Base-by-base conservation (phyloP, 2,888 invertebrate species). In the Catonia carolina region DNA sequence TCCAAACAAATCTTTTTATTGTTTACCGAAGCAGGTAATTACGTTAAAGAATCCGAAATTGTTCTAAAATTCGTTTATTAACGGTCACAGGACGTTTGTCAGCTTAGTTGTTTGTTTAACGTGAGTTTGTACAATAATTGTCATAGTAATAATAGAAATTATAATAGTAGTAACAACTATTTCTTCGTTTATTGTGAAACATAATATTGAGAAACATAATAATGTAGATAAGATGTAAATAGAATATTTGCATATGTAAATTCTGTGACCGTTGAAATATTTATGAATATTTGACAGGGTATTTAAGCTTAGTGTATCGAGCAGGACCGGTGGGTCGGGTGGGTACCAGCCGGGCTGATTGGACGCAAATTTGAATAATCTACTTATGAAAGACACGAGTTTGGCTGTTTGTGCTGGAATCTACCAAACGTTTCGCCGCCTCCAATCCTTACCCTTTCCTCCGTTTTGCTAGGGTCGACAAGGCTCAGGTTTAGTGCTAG, bases 231-330 rank as follows among this genome's bases (percentile, higher is more conserved):
- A 45, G 45, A 45, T 45, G 45, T 45, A 45, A 45, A 45, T 45
- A 22, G 45, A 45, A 45, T 45, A 45, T 45, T 45, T 45, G 45
- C 22, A 45, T 45, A 45, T 45, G 45, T 23, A 45, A 45, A 45
- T 45, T 45, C 22, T 27, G 23, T 45, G 45, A 23, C 45, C 45
- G 45, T 45, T 45, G 45, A 45, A 45, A 45, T 45, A 45, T 45
- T 45, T 45, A 45, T 45, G 45, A 45, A 45, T 45, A 45, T 45
- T 45, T 45, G 45, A 45, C 45, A 45, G 45, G 45, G 45, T 45
- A 45, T 45, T 45, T 45, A 45, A 45, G 45, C 45, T 45, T 45
- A 45, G 45, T 45, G 22, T 27, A 4, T 23, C 23, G n/a, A n/a
- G n/a, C n/a, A n/a, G n/a, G n/a, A n/a, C n/a, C n/a, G 42, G 45